Base-by-base conservation (phyloP, 2,113 vertebrate species). In the Corvus moneduloides region DNA sequence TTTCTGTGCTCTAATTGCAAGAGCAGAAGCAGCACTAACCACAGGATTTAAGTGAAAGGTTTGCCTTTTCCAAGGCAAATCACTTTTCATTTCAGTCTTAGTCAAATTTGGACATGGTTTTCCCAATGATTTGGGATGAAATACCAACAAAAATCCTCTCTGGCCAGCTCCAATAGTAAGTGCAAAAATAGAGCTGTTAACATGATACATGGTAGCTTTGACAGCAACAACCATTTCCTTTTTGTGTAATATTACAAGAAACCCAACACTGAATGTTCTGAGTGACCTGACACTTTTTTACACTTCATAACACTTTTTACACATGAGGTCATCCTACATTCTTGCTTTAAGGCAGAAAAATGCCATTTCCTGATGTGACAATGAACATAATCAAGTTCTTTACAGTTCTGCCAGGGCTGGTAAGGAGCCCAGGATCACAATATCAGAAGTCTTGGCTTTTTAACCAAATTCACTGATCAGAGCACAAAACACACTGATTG, bases 141-240 rank as follows among this genome's bases (percentile, higher is more conserved):
- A 59, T 46, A 77, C 26, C 11, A 90, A 33, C 13, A 84, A 78
- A 94, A 95, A 39, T 67, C 43, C 67, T 39, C 32, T 86, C 81
- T 86, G 85, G 71, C 71, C 76, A 27, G 80, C 80, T 92, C 56
- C 32, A 43, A 8, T 16, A 84, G 18, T 17, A 58, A 89, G 84
- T 90, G 76, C 68, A 86, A 86, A 97, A 94, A 92, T 92, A 89
- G 89, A 95, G 35, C 77, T 64, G 83, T 78, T 93, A 89, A 93
- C 64, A 63, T 84, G 95, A 86, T 90, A 37, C 44, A 7, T 72
- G 22, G 69, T 39, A 68, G 93, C 77, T 51, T 35, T 66, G 90
- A 92, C 73, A 94, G 85, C 82, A 90, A 43, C 67, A 90, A 49
- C 90, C 85, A 63, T 90, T 97, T 95, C 96, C 94, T 93, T 94